A percentile compares a stretch with the other conserved stretches of the same genome.
Evolutionary conservation across 2,888 invertebrate genomes (phyloP).

Genomic region (Cantharis rufa): DNA sequence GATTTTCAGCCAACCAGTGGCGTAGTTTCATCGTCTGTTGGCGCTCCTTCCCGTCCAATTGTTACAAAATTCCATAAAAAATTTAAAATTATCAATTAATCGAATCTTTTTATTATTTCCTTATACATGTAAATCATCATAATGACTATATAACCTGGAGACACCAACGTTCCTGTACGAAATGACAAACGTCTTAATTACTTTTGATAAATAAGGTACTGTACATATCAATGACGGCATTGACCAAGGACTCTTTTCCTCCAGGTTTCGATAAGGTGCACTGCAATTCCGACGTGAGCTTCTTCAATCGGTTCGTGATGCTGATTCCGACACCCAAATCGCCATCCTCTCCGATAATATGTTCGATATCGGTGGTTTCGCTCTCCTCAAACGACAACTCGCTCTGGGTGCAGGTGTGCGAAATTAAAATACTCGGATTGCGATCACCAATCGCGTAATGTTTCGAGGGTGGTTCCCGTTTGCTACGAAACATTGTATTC

Average conservation of each 20-base stretch:
- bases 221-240: constrained; percentile 4
- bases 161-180: neutral
- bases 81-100: neutral
- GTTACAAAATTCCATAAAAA: too few species aligned
- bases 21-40: too few species aligned
- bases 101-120: neutral
- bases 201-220: neutral
- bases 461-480: neutral
- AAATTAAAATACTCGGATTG: neutral
- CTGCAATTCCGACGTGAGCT: constrained; percentile 5
- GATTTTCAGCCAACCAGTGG: too few species aligned
- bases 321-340: neutral
- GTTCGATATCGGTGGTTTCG: neutral
- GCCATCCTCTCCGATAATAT: neutral
- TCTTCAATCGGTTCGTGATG: neutral
- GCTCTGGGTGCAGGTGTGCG: neutral
- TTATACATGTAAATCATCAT: neutral
- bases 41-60: too few species aligned
- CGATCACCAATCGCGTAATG: neutral
- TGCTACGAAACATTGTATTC: neutral
- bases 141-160: neutral
- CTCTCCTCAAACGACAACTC: neutral
- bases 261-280: neutral
- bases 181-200: neutral
- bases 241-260: constrained; percentile 3